A percentile compares a stretch with the other conserved stretches of the same genome.
These are phyloP conservation scores for Acanthochromis polyacanthus DNA, from an alignment of 2,113 vertebrate species.

Conservation along the genomic window DNA sequence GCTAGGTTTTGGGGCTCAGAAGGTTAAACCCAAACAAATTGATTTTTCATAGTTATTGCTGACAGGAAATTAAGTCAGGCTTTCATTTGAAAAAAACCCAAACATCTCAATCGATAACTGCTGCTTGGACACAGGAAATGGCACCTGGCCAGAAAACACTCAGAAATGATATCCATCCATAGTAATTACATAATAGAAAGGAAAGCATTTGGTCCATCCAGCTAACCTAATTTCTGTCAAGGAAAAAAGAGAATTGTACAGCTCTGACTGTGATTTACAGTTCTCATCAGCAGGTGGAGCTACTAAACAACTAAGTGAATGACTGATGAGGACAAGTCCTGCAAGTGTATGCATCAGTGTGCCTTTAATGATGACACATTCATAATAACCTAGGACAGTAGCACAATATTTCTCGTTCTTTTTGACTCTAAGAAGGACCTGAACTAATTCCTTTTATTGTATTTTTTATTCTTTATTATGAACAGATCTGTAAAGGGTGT, in stretches of 20 bases:
- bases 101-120: no score
- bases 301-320: constrained; percentile 36
- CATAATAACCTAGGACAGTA: not conserved
- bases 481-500: not conserved
- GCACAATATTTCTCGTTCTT: not conserved
- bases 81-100: no score
- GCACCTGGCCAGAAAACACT: not conserved
- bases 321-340: not conserved
- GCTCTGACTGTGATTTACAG: constrained; percentile 6
- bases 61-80: no score
- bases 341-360: not conserved
- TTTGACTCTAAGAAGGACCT: not conserved
- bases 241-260: not conserved
- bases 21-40: no score
- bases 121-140: not conserved
- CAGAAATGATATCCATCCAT: constrained; percentile 12
- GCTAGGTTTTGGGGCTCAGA: not conserved
- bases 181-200: constrained; percentile 1
- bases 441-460: not conserved
- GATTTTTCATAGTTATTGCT: no score
- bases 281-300: constrained; percentile 69
- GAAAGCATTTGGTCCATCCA: not conserved
- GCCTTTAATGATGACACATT: not conserved
- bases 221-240: no score
- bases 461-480: not conserved